These are phyloP conservation scores for Aphidoletes aphidimyza DNA, from an alignment of 2,888 invertebrate genomes.

Conservation along the genomic window DNA sequence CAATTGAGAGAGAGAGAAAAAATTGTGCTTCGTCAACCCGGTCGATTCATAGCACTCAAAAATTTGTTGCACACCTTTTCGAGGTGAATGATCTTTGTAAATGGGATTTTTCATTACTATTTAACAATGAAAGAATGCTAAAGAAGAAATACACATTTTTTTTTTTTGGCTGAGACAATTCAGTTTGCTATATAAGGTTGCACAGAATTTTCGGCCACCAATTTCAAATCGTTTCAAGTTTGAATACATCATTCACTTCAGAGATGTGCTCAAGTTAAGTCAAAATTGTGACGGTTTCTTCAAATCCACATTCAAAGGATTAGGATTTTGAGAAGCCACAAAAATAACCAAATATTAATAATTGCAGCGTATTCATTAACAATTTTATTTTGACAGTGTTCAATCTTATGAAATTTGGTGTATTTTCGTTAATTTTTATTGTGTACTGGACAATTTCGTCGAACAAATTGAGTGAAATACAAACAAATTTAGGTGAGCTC, in stretches of 20 bases:
- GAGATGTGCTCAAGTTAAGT: background rate
- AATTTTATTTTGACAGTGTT: too few species aligned
- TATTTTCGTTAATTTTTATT: too few species aligned
- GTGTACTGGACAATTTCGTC: too few species aligned
- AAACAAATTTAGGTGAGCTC: too few species aligned
- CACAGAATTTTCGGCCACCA: background rate
- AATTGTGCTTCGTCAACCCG: background rate
- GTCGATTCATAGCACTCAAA: background rate
- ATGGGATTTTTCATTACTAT: background rate
- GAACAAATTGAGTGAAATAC: too few species aligned
- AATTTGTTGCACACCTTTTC: slow-evolving; percentile 19
- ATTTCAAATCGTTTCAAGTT: background rate
- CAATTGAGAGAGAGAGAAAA: background rate
- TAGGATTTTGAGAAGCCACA: too few species aligned
- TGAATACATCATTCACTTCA: background rate
- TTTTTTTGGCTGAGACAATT: background rate
- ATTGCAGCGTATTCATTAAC: background rate
- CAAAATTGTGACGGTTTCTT: background rate
- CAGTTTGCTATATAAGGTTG: background rate
- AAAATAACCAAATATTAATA: background rate
- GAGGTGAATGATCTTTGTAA: slow-evolving; percentile 36
- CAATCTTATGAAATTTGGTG: too few species aligned
- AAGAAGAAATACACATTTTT: background rate
- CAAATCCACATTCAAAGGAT: background rate
- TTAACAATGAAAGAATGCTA: background rate